Percentiles rank a stretch among this genome's conserved stretches.
phyloP scores from a whole-genome alignment of 2,113 vertebrate species.

The Gymnocephalus cernua region DNA sequence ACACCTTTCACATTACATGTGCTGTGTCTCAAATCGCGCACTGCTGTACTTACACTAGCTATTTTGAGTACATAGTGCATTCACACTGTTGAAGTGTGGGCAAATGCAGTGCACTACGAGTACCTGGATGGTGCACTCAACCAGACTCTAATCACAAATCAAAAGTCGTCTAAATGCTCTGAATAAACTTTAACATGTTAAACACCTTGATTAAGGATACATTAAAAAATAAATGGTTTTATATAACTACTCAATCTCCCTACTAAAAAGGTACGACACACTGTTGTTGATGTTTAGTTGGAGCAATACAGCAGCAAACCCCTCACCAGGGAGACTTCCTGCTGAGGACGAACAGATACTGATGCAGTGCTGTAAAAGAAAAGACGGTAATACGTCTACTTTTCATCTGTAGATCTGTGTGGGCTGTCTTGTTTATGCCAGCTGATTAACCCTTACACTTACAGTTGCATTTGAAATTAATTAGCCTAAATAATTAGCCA shows the following conservation, averaged over 20 bases:
- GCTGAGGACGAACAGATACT: constrained; percentile 2
- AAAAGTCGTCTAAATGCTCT: neutral
- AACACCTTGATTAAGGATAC: no score
- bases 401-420: constrained; percentile 29
- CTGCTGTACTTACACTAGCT: no score
- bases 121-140: no score
- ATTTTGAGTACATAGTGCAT: no score
- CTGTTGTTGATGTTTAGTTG: constrained; percentile 1
- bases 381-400: neutral
- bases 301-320: neutral
- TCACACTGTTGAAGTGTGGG: no score
- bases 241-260: no score
- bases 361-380: neutral
- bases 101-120: no score
- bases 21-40: no score
- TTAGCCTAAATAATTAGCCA: no score
- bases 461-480: constrained; percentile 31
- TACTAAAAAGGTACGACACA: neutral
- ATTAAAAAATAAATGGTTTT: no score
- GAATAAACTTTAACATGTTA: neutral
- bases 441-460: constrained; percentile 55
- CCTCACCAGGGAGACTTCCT: neutral
- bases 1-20: no score
- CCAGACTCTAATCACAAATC: no score
- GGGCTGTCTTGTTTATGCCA: constrained; percentile 44